phyloP scores from a whole-genome alignment of 37 sponge, comb jelly and placozoan species.

The Hexactinellida sp. region DNA sequence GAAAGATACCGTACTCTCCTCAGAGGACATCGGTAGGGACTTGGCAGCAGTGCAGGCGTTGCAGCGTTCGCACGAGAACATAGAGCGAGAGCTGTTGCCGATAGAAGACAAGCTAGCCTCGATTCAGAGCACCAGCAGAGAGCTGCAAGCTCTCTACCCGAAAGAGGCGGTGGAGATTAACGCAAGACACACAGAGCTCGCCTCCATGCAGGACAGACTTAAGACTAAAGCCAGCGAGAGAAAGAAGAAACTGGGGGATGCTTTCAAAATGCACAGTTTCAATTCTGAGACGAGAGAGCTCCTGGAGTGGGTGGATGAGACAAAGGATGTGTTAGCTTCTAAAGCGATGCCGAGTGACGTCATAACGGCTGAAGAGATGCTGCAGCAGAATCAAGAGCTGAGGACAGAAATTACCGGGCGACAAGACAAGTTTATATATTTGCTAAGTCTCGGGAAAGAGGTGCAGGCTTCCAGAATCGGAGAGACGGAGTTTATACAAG shows the following conservation, averaged over 20 bases:
- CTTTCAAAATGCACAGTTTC: slow-evolving; percentile 57
- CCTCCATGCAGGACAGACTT: slow-evolving; percentile 53
- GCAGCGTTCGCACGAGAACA: slow-evolving; percentile 67
- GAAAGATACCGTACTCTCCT: slow-evolving; percentile 69
- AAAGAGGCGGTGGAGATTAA: slow-evolving; percentile 31
- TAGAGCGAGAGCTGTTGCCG: slow-evolving; percentile 78
- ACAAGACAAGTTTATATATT: slow-evolving; percentile 44
- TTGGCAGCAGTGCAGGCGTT: slow-evolving; percentile 65
- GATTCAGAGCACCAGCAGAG: slow-evolving; percentile 8
- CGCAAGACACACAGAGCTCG: slow-evolving; percentile 41
- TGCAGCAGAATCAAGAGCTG: slow-evolving; percentile 47
- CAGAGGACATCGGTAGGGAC: slow-evolving; percentile 71
- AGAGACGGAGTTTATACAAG: slow-evolving; percentile 22
- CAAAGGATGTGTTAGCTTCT: slow-evolving; percentile 35
- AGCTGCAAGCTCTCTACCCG: not conserved
- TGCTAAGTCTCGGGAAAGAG: slow-evolving; percentile 18
- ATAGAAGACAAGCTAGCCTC: slow-evolving; percentile 60
- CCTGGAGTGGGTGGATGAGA: slow-evolving; percentile 67
- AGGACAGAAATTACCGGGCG: slow-evolving; percentile 52
- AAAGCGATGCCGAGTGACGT: slow-evolving; percentile 74
- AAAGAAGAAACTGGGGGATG: slow-evolving; percentile 47
- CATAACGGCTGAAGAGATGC: slow-evolving; percentile 48
- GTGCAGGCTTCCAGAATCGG: slow-evolving; percentile 19
- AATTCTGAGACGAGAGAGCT: slow-evolving; percentile 60
- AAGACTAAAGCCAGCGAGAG: slow-evolving; percentile 46